Evolutionary conservation across 2,888 invertebrate species (phyloP).

Genomic region (Clusia tigrina): DNA sequence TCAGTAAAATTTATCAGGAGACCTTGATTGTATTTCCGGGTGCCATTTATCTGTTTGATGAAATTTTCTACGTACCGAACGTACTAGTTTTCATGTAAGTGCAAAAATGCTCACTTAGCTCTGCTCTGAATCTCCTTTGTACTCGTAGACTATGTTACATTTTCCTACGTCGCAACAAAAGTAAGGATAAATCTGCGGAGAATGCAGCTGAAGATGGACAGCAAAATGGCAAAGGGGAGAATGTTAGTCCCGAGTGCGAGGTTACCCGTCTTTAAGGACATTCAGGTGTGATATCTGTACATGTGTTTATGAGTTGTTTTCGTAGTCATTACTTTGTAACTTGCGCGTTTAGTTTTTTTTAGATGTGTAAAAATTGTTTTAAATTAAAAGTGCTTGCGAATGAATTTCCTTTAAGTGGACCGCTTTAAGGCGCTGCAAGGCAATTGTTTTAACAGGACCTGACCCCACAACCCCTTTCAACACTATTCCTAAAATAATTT

Average conservation of each 20-base stretch:
- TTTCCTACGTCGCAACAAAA: conserved; percentile 45
- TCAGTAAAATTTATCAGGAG: conserved; percentile 55
- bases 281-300: neutral
- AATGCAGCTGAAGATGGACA: conserved; percentile 36
- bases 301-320: conserved; percentile 12
- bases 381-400: no score
- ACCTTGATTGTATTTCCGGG: conserved; percentile 61
- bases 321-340: neutral
- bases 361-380: neutral
- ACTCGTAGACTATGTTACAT: conserved; percentile 46
- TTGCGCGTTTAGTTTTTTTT: neutral
- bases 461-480: no score
- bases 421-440: no score
- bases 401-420: no score
- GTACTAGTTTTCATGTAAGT: conserved; percentile 62
- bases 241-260: conserved; percentile 43
- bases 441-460: no score
- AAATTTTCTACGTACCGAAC: conserved; percentile 61
- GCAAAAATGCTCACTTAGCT: neutral
- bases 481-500: no score
- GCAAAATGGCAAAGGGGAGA: conserved; percentile 32
- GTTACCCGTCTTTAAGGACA: conserved; percentile 49
- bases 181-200: conserved; percentile 27
- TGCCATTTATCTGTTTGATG: conserved; percentile 61
- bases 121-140: neutral